These are phyloP conservation scores for Manis pentadactyla DNA, from an alignment of 2,797 vertebrate species.

Conservation along the genomic window DNA sequence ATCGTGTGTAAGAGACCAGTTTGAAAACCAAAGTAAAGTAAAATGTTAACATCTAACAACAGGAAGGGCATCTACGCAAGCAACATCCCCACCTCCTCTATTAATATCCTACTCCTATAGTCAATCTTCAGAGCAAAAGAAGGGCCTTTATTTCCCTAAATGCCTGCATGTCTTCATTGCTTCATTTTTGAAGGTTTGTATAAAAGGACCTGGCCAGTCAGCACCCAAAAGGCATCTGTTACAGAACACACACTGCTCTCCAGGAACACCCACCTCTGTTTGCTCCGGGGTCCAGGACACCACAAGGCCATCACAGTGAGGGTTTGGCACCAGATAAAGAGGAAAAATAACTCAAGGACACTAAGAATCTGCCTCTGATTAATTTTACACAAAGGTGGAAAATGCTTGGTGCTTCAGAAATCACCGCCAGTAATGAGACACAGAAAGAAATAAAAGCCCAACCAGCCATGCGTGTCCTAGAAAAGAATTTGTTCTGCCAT, in stretches of 20 bases:
- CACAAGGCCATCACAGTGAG: background rate
- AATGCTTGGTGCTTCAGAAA: constrained; percentile 45
- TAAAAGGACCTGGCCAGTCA: background rate
- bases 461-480: constrained; percentile 10
- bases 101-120: background rate
- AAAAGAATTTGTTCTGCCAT: constrained; percentile 64
- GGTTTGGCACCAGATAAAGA: background rate
- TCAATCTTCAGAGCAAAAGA: background rate
- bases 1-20: background rate
- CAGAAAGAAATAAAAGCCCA: background rate
- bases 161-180: background rate
- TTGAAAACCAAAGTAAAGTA: background rate
- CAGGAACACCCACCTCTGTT: constrained; percentile 9
- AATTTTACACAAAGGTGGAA: constrained; percentile 55
- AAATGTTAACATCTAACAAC: background rate
- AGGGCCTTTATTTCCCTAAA: background rate
- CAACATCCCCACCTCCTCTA: background rate
- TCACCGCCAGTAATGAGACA: constrained; percentile 60
- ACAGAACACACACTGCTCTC: background rate
- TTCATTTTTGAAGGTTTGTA: background rate
- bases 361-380: constrained; percentile 16
- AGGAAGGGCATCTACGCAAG: background rate
- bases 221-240: background rate
- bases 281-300: background rate
- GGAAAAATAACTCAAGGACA: constrained; percentile 42